Evolutionary conservation across 1,140 invertebrate species (phyloP), one percentile per base, ranked within the genome.

Genomic region (Anoplophora glabripennis): DNA sequence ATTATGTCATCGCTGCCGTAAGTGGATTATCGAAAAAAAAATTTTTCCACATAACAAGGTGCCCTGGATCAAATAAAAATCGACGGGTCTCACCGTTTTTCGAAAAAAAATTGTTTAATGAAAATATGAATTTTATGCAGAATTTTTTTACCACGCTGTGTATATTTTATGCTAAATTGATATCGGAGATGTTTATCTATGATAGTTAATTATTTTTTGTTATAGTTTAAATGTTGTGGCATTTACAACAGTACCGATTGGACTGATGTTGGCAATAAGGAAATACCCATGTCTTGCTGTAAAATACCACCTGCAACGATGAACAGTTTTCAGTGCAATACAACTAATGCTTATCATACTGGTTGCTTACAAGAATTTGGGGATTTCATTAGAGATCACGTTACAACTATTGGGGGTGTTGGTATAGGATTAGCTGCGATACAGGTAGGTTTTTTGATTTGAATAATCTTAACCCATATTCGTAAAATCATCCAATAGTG

Each of bases 211-310:
- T 46, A 2, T 34, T 18, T 12, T 28, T 2, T 41, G 41, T 76
- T 77, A 7, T 72, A 92, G 84, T 86, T 92, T 48, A 28, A 80
- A 2, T 93, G 90, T 71, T 93, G 90, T 65, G 90, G 90, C 1
- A 81, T 86, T 0, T 53, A 67, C 0, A 78, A 77, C 18, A 76
- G 75, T 9, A 72, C 66, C 0, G 86, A 92, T 57, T 93, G 90
- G 90, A 48, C 46, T 11, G 17, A 7, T 14, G 15, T 37, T 37
- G 42, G 36, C 2, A 46, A 54, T 0, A 35, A 69, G 9, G 35
- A 44, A 0, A 58, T 89, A 7, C 89, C 89, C 1, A 52, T 84
- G 0, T 83, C 81, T 40, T 90, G 89, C 69, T 90, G 89, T 55
- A 21, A 47, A 8, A 64, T 75, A 35, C 67, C 76, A 0, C 66